A percentile compares a stretch with the other conserved stretches of the same genome.
Evolutionary conservation across 2,797 vertebrate species (phyloP).

Genomic region (Coendou prehensilis): DNA sequence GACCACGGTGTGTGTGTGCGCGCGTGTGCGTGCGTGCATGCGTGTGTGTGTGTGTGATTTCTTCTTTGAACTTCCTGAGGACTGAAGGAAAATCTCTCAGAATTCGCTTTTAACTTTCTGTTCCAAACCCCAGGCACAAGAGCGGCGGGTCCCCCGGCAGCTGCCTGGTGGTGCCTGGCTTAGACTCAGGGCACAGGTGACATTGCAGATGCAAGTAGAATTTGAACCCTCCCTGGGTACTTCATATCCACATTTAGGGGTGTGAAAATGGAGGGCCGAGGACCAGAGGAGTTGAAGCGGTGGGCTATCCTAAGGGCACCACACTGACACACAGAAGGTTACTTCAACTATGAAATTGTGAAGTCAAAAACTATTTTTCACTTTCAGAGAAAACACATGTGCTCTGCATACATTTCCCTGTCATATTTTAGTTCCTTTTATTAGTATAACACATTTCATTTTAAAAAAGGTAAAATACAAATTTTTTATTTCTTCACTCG

Average conservation of each 20-base stretch:
- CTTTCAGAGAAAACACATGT: conserved; percentile 26
- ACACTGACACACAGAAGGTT: neutral
- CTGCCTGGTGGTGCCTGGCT: neutral
- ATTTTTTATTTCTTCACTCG: conserved; percentile 5
- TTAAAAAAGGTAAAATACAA: neutral
- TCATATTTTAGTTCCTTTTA: conserved; percentile 42
- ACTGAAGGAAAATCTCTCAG: conserved; percentile 55
- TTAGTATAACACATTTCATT: neutral
- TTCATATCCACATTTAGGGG: neutral
- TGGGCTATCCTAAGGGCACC: neutral
- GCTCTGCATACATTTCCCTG: neutral
- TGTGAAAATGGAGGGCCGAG: neutral
- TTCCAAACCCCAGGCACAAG: neutral
- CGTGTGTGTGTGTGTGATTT: conserved; percentile 16
- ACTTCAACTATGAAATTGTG: neutral
- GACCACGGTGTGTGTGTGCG: neutral
- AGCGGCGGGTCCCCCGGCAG: too few species aligned
- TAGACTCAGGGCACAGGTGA: neutral
- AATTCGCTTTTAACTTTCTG: neutral
- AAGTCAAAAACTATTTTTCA: neutral
- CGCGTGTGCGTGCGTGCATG: neutral
- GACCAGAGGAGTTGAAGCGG: neutral
- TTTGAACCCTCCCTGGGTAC: neutral
- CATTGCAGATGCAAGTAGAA: accelerated
- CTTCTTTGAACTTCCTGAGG: conserved; percentile 59